phyloP scores from a whole-genome alignment of 2,113 vertebrate genomes.

The Egretta garzetta region DNA sequence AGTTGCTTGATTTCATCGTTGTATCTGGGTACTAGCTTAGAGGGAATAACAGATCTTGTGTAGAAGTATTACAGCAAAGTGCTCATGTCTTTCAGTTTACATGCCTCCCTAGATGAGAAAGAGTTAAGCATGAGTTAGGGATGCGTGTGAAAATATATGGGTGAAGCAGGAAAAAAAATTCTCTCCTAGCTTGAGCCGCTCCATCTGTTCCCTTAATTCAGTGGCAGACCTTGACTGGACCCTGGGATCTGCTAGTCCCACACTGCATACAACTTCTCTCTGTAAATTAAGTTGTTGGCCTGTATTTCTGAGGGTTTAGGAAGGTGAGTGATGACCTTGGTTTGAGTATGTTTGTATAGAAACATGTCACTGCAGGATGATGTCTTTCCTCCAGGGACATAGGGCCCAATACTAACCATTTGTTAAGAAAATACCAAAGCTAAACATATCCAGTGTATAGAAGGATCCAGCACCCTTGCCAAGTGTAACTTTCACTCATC shows the following conservation, averaged over 20 bases:
- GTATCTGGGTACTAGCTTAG: neutral
- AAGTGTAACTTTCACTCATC: constrained; percentile 77
- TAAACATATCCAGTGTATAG: constrained; percentile 75
- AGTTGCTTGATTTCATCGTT: neutral
- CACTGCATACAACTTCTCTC: constrained; percentile 39
- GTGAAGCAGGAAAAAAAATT: constrained; percentile 41
- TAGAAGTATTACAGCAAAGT: neutral
- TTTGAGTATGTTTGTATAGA: constrained; percentile 78
- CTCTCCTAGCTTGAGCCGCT: constrained; percentile 61
- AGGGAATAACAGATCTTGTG: neutral
- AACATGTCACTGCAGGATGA: constrained; percentile 78
- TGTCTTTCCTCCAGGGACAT: constrained; percentile 73
- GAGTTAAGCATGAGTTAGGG: constrained; percentile 36
- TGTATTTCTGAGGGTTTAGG: constrained; percentile 61
- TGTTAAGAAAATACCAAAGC: constrained; percentile 73
- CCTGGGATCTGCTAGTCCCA: constrained; percentile 47
- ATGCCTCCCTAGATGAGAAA: neutral
- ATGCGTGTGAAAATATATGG: constrained; percentile 51
- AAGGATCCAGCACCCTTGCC: constrained; percentile 67
- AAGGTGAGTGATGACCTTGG: constrained; percentile 78
- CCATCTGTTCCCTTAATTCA: constrained; percentile 68
- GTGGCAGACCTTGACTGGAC: constrained; percentile 60
- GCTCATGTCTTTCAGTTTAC: neutral
- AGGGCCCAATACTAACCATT: constrained; percentile 74
- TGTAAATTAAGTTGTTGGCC: constrained; percentile 72